Base-by-base conservation (phyloP, 2,113 vertebrate genomes). In the Syngnathus scovelli region DNA sequence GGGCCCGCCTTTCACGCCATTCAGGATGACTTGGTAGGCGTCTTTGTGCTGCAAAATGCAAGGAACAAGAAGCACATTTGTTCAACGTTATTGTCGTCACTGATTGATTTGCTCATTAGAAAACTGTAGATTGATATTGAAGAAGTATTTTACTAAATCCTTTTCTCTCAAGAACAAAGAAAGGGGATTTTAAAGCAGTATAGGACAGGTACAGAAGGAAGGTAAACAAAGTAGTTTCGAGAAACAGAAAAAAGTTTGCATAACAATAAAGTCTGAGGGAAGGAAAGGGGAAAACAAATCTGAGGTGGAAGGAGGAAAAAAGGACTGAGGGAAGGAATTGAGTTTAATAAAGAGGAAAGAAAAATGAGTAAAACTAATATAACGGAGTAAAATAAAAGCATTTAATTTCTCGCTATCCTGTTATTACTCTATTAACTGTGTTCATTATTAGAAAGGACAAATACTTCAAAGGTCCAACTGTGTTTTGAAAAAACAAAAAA, bases 1-100 rank as follows among this genome's bases (percentile, higher is more conserved):
- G 1, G 94, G 90, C 44, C 95, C 95, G n/a, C 95, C 94, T 78
- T 99, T 99, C 49, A 99, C 97, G 0, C 96, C 97, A 84, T 96
- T 92, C 79, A 99, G 61, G 79, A 99, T 98, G 0, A 89, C 93
- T 61, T 98, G 96, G 83, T 99, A 99, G 0, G 96, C 93, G 91
- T 97, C 94, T 89, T 98, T 98, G 88, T 99, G 95, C 97, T 99
- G 79, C 43, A 86, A 81, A 66, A 64, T 0, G 41, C 18, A 1
- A 54, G 7, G 59, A 38, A 54, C 52, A 10, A 21, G 4, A n/a
- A 49, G 38, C 12, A 49, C 10, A 64, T 46, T 44, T 16, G 27
- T 55, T 52, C 21, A 21, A 52, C 49, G n/a, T 51, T 3, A 51
- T n/a, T 51, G 19, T n/a, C 19, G 48, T 8, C 18, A 52, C 8